Base-by-base conservation (phyloP, 1,140 invertebrate species). In the Drosophila watanabei region DNA sequence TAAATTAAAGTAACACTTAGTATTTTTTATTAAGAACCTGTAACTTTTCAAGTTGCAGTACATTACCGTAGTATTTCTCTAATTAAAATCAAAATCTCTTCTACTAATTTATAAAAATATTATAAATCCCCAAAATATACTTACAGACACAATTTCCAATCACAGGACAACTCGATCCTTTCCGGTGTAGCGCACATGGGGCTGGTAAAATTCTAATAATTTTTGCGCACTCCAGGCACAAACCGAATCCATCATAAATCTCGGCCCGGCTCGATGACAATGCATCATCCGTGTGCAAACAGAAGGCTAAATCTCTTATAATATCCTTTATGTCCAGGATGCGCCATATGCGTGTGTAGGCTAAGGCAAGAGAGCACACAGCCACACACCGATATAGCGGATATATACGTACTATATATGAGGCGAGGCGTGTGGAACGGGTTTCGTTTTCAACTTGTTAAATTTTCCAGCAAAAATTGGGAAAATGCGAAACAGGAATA, bases 211-310 rank as follows among this genome's bases (percentile, higher is more conserved):
- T 89, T 88, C 85, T 88, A 88, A 87, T 87, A 88, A 89, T 89
- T 85, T 88, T 85, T 90, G 82, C 86, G 86, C 79, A 80, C 86
- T 89, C 86, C 86, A 89, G 85, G 86, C 85, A 90, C 82, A 89
- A 89, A 89, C 85, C 86, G 86, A 90, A 91, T 92, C 89, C 91
- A 89, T 92, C 83, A 92, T 92, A 92, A 92, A 92, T 92, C 92
- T 92, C 90, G 90, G 91, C 75, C 83, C 87, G 62, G 78, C 91
- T 92, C 91, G 91, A 92, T 92, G 87, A 92, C 91, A 92, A 92
- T 92, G 86, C 91, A 92, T 92, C 91, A 92, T 92, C 91, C 88
- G 79, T 89, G 78, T 82, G 91, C 87, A 92, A 92, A 92, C 91
- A 92, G 68, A 90, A 79, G 80, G 86, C 84, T 89, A 92, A 91